Percentiles rank a stretch among this genome's conserved stretches.
Evolutionary conservation across 1,140 invertebrate genomes (phyloP).

Genomic region (Antheraea pernyi): DNA sequence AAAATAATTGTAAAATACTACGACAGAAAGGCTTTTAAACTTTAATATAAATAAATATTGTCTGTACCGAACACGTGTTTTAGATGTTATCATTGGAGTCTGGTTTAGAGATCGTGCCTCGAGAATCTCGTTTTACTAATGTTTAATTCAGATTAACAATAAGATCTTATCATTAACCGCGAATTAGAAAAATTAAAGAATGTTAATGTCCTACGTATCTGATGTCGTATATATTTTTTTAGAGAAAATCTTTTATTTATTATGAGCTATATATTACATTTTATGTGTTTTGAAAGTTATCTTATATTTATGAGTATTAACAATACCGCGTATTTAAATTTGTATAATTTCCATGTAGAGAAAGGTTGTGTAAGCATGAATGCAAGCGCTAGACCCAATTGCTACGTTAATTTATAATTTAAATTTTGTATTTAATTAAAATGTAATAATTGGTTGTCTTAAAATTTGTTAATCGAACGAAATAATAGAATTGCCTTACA

Average conservation of each 20-base stretch:
- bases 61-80: conserved; percentile 6
- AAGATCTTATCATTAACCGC: conserved; percentile 15
- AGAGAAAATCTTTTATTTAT: background rate
- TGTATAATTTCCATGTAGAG: no score
- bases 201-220: conserved; percentile 15
- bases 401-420: no score
- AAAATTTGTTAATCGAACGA: no score
- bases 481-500: no score
- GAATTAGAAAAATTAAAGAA: conserved; percentile 25
- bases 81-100: conserved; percentile 13
- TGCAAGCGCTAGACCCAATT: no score
- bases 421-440: no score
- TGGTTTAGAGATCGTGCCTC: conserved; percentile 15
- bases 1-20: background rate
- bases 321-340: no score
- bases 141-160: conserved; percentile 18
- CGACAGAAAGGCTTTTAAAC: background rate
- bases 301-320: no score
- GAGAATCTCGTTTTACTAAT: conserved; percentile 30
- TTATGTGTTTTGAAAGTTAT: background rate
- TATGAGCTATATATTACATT: conserved; percentile 2
- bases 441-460: no score
- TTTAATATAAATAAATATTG: conserved; percentile 2
- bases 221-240: conserved; percentile 12
- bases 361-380: no score